Base-by-base conservation (phyloP, 2,113 vertebrate genomes). In the Hymenochirus boettgeri region DNA sequence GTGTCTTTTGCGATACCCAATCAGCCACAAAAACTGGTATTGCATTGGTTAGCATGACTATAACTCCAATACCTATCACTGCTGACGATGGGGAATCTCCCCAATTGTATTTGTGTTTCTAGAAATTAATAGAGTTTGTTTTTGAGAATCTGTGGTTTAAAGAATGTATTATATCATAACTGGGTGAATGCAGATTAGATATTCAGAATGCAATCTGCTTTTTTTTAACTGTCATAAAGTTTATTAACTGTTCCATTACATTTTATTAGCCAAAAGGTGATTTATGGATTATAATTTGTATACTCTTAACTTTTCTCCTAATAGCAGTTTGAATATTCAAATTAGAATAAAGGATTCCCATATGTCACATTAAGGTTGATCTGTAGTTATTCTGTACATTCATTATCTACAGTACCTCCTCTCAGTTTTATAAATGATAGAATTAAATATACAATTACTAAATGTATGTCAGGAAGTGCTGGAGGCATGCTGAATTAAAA, bases 171-270 rank as follows among this genome's bases (percentile, higher is more conserved):
- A 1, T 26, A 64, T 75, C 62, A 69, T 72, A 71, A 75, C 57
- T 60, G 19, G 69, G 72, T 74, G 74, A 64, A 62, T 74, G 74
- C 29, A 76, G 74, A 72, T 75, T 72, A 73, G 27, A 61, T 53
- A 1, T 52, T 52, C 47, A 51, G 47, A 53, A 35, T 27, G 64
- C 73, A 80, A 81, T 82, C 70, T 71, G 75, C 75, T 80, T 79
- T 77, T 45, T 31, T 73, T 74, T 75, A 73, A 47, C 60, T 29
- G 66, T 53, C 47, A 29, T 71, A 79, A 77, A 74, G 75, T 75
- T 71, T 69, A 77, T 78, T 79, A 82, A 33, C 59, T 81, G 78
- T 79, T 69, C 67, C 60, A 76, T 84, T 79, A 72, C 53, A 21
- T 67, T 77, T 75, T 71, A 62, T 75, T 73, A 77, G 10, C 69